Base-by-base conservation (phyloP, 2,797 vertebrate genomes). In the Meda fulgida region DNA sequence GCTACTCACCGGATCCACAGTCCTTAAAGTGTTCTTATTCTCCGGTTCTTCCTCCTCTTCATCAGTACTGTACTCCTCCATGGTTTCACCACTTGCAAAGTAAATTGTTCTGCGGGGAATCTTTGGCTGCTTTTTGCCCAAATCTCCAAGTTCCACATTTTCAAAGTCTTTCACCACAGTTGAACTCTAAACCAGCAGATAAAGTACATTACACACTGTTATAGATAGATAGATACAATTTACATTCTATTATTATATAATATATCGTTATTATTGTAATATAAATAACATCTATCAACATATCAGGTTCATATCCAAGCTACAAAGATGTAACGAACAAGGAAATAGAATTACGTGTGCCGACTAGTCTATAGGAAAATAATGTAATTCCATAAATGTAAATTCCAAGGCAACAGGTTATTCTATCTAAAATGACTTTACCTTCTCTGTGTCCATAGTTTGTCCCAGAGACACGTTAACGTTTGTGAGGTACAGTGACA, bases 41-140 rank as follows among this genome's bases (percentile, higher is more conserved):
- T 95, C 91, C 3, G 91, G 92, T 51, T 95, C 88, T 70, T 92
- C 93, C 80, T 98, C 97, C 23, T 99, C 98, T 89, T 99, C 98
- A 38, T 99, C 98, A 1, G 98, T 99, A 91, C 98, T 99, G 84
- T 95, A 99, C 91, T 99, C 98, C 91, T 99, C 98, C 98, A 99
- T 99, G 31, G 98, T 99, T 91, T 99, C 98, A 63, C 98, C 98
- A 90, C 96, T 98, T 87, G 97, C 97, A 88, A 99, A 99, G 93
- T 97, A 96, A 92, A 99, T 99, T 84, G 97, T 97, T 87, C 96
- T 96, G 60, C 97, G 96, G 8, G 98, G 98, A 81, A 97, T 89
- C 92, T 97, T 98, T 84, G 95, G 95, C 78, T 80, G 91, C 40
- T 78, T 72, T 84, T 95, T 96, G 48, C 91, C 94, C 4, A 92